Evolutionary conservation across 2,113 vertebrate genomes (phyloP).

Genomic region (Condylura cristata): DNA sequence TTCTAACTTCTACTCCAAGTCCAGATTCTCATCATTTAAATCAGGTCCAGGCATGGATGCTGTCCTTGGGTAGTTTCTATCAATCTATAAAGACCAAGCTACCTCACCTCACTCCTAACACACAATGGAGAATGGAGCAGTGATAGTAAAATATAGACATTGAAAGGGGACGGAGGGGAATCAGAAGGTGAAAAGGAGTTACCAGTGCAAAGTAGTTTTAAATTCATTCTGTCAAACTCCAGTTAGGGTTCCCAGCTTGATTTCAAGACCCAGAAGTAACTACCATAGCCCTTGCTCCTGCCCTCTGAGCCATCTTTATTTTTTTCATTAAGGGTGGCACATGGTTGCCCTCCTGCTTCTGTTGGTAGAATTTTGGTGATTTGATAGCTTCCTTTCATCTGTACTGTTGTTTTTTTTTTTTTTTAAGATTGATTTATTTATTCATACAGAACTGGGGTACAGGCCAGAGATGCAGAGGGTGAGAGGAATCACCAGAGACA

Average conservation of each 20-base stretch:
- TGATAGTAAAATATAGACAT: background rate
- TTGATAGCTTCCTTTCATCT: background rate
- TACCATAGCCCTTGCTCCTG: background rate
- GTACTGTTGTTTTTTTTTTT: no score
- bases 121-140: background rate
- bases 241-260: background rate
- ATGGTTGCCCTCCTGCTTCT: background rate
- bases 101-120: slow-evolving; percentile 1
- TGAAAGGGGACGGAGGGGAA: background rate
- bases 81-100: background rate
- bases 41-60: background rate
- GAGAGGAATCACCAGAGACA: no score
- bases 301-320: background rate
- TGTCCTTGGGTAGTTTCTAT: background rate
- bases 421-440: no score
- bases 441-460: no score
- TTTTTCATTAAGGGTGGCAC: background rate
- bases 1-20: background rate
- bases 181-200: background rate
- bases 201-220: background rate
- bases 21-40: background rate
- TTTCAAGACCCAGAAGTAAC: background rate
- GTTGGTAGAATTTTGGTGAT: background rate
- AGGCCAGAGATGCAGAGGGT: no score
- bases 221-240: background rate